These are phyloP conservation scores for Zoanthus solanderi DNA, from an alignment of 92 coral and sea anemone species.

Conservation along the genomic window DNA sequence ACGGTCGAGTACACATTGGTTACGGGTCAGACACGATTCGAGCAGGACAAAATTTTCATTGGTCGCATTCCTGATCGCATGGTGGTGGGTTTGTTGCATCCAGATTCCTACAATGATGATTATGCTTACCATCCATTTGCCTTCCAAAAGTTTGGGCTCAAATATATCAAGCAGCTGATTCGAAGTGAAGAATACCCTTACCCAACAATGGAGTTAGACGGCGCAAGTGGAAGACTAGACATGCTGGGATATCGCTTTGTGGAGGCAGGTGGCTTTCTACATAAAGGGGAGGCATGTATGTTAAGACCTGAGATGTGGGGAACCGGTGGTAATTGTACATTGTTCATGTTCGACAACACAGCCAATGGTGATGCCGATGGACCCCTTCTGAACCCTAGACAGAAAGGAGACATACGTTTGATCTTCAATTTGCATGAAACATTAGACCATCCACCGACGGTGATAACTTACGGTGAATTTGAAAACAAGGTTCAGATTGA, in stretches of 20 bases:
- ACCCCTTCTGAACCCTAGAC: background rate
- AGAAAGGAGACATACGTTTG: conserved; percentile 2
- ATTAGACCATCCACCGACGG: background rate
- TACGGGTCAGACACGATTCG: no score
- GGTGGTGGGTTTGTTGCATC: background rate
- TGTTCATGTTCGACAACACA: conserved; percentile 28
- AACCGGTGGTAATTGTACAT: background rate
- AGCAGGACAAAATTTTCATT: no score
- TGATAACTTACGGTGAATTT: no score
- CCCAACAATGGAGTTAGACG: conserved; percentile 10
- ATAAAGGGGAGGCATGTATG: conserved; percentile 5
- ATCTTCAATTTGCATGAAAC: background rate
- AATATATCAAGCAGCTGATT: background rate
- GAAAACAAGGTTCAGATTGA: conserved; percentile 31
- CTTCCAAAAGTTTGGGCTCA: background rate
- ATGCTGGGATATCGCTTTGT: conserved; percentile 30
- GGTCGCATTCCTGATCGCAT: no score
- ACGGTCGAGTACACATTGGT: no score
- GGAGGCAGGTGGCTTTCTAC: conserved; percentile 1
- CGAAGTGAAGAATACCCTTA: conserved; percentile 45
- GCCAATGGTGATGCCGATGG: conserved; percentile 27
- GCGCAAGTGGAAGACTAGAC: background rate
- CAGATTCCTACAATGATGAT: conserved; percentile 14
- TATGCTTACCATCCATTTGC: background rate
- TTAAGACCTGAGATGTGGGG: conserved; percentile 35